phyloP scores from a whole-genome alignment of 2,113 vertebrate species.

The Chiloscyllium plagiosum region DNA sequence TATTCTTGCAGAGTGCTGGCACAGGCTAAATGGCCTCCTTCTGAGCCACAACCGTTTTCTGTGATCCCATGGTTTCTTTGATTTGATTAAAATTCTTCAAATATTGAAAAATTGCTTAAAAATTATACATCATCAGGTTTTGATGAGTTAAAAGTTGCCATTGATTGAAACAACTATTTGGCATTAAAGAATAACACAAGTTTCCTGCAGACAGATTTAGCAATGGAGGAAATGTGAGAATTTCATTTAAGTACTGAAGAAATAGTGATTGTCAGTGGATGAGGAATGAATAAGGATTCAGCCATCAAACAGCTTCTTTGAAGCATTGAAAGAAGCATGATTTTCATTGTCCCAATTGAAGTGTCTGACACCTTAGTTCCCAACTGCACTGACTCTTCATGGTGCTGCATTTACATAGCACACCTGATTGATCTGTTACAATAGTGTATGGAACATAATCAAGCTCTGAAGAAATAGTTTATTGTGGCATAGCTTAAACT shows the following conservation, averaged over 20 bases:
- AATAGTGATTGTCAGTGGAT: slow-evolving; percentile 15
- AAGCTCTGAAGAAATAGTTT: neutral
- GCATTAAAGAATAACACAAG: neutral
- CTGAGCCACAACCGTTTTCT: neutral
- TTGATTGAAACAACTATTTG: neutral
- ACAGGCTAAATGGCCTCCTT: no score
- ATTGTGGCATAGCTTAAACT: slow-evolving; percentile 5
- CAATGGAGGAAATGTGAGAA: neutral
- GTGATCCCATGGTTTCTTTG: neutral
- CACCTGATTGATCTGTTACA: slow-evolving; percentile 30
- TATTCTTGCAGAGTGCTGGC: neutral
- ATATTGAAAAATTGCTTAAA: neutral
- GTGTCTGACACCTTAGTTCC: neutral
- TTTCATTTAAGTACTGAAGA: neutral
- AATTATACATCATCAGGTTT: neutral
- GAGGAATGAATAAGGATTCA: slow-evolving; percentile 10
- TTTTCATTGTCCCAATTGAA: slow-evolving; percentile 24
- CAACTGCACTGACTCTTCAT: neutral
- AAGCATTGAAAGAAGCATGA: slow-evolving; percentile 22
- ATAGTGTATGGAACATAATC: slow-evolving; percentile 17
- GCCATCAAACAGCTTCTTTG: slow-evolving; percentile 21
- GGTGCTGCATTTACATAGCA: slow-evolving; percentile 13
- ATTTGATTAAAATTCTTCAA: neutral
- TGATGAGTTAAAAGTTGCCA: neutral
- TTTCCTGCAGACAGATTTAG: neutral